Evolutionary conservation across 2,113 vertebrate species (phyloP), one percentile per base, ranked within the genome.

Genomic region (Nibea albiflora): DNA sequence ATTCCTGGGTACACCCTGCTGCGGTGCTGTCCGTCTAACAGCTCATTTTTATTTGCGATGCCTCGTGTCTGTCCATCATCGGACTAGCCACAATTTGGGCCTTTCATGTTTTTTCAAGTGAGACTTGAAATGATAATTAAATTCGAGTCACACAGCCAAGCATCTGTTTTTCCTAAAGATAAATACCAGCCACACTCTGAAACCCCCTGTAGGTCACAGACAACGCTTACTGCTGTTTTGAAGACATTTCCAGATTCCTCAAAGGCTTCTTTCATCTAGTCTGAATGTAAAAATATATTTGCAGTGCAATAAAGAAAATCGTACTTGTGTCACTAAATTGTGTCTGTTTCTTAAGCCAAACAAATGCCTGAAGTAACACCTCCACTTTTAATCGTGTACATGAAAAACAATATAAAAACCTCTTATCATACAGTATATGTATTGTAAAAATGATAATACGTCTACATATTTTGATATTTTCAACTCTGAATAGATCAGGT

Each of bases 81-180:
- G 28, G 83, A 76, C 57, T 15, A 47, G 4, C 50, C 57, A 62
- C 16, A 54, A 68, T 64, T 24, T 44, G 19, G 60, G 2, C n/a
- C 19, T 19, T 22, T 67, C 17, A 9, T 28, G 20, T 67, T 73
- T 79, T 71, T 69, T 16, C 17, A 35, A 61, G 47, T 68, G 44
- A 53, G 35, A 56, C 49, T 66, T 54, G 17, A 26, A 44, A 1
- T 56, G 73, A 49, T 44, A 53, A 72, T 73, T 64, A 28, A 12
- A 57, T 82, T 74, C 49, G 26, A 60, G 70, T 76, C 73, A 76
- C 56, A 62, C 50, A 28, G 65, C 60, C 35, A 24, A 80, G 60
- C 60, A 73, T 69, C 66, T 67, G 65, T 73, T 76, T 68, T 73
- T 35, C 56, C n/a, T 66, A 24, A 50, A 62, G 46, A 54, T 47